Conservation (phyloP, 2,113 vertebrate genomes). For the Numida meleagris region DNA sequence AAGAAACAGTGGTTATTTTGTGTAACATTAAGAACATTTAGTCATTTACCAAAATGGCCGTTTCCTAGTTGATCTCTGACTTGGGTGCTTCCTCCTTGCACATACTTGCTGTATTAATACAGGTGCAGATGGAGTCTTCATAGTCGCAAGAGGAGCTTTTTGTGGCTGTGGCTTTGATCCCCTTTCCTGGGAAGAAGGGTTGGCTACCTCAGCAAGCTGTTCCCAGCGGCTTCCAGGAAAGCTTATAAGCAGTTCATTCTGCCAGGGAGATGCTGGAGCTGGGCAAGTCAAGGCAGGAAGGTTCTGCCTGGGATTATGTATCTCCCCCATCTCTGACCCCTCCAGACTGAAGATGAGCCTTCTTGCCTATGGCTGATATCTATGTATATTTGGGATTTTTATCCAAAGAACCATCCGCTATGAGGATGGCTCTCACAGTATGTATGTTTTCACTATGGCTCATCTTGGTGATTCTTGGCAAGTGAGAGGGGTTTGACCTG, state of each 20-base stretch:
- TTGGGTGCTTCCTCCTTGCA: neutral
- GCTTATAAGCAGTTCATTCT: neutral
- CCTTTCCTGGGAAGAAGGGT: neutral
- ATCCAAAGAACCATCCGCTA: neutral
- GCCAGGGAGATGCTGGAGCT: neutral
- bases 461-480: neutral
- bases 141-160: neutral
- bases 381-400: neutral
- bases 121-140: neutral
- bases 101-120: neutral
- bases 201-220: neutral
- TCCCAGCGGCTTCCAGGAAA: neutral
- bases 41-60: neutral
- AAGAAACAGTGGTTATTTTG: neutral
- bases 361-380: neutral
- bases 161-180: neutral
- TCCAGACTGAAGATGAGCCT: neutral
- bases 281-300: neutral
- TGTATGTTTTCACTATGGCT: accelerated
- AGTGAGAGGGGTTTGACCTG: neutral
- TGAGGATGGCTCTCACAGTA: neutral
- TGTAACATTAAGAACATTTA: neutral
- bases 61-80: neutral
- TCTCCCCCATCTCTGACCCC: neutral
- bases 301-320: neutral